Base-by-base conservation (phyloP, 2,888 invertebrate genomes). In the Agriopis aurantiaria region DNA sequence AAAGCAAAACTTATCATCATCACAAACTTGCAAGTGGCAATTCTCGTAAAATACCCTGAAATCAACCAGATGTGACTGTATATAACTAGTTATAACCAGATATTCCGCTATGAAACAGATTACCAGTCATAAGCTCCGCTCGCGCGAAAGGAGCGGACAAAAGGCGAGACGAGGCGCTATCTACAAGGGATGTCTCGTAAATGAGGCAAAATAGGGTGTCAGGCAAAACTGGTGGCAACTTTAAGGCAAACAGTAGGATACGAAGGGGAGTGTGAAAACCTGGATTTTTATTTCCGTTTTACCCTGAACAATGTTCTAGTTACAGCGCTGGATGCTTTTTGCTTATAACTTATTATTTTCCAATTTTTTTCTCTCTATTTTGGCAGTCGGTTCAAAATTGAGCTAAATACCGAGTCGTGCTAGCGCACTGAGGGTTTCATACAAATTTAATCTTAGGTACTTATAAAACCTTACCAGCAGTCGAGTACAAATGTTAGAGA, bases 121-220 rank as follows among this genome's bases (percentile, higher is more conserved):
- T 61, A 61, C 17, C 61, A 61, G 61, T 52, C 61, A 61, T 61
- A 61, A 52, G 52, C 61, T 52, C 48, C 51, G 61, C 33, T 61
- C 61, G 51, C 52, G 61, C 43, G 43, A 61, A 52, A 52, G 52
- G 51, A 43, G 12, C 43, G 51, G 52, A 61, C 61, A 61, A 61
- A 59, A 61, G 43, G 43, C 61, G 52, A 61, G 41, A 61, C 61
- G 41, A 12, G 23, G 8, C 5, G 33, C 53, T 53, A 55, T 40
- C 56, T 56, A 3, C 14, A 59, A 10, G 49, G 59, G 48, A 3
- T 49, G 59, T 11, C 49, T 12, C n/a, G 2, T 9, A n/a, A n/a
- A 3, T 12, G 40, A 17, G 5, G n/a, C 8, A 51, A n/a, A 51
- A 51, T 51, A 17, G 17, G 17, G 8, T 51, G 48, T 48, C 4